phyloP scores from a whole-genome alignment of 1,140 invertebrate species.

The Caenorhabditis tropicalis region DNA sequence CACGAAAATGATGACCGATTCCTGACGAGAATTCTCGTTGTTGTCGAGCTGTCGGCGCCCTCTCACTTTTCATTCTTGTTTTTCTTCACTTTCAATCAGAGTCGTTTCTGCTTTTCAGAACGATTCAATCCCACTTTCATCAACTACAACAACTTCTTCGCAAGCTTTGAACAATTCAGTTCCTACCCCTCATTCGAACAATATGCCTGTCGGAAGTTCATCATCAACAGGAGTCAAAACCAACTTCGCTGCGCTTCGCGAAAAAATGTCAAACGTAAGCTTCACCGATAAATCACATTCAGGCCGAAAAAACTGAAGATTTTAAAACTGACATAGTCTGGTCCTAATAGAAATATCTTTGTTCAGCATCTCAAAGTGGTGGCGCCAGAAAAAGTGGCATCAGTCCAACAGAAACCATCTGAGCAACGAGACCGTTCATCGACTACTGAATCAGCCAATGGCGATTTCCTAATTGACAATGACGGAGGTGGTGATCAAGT shows the following conservation, averaged over 20 bases:
- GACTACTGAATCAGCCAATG: background rate
- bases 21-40: background rate
- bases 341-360: too few species aligned
- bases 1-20: background rate
- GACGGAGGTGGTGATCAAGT: background rate
- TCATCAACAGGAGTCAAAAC: background rate
- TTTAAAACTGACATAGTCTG: too few species aligned
- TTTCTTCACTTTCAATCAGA: too few species aligned
- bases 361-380: slow-evolving; percentile 12
- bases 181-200: background rate
- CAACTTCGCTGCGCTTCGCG: slow-evolving; percentile 5
- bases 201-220: background rate
- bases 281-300: too few species aligned
- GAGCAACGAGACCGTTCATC: slow-evolving; percentile 12
- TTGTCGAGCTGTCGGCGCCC: background rate
- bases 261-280: slow-evolving; percentile 2
- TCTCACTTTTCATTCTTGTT: background rate
- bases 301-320: too few species aligned
- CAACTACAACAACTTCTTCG: background rate
- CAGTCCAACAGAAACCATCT: background rate
- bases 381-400: slow-evolving; percentile 14
- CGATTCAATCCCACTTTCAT: background rate
- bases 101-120: too few species aligned
- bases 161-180: background rate
- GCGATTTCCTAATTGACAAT: background rate